Conservation (phyloP, 2,113 vertebrate species). For the Crotalus tigris region DNA sequence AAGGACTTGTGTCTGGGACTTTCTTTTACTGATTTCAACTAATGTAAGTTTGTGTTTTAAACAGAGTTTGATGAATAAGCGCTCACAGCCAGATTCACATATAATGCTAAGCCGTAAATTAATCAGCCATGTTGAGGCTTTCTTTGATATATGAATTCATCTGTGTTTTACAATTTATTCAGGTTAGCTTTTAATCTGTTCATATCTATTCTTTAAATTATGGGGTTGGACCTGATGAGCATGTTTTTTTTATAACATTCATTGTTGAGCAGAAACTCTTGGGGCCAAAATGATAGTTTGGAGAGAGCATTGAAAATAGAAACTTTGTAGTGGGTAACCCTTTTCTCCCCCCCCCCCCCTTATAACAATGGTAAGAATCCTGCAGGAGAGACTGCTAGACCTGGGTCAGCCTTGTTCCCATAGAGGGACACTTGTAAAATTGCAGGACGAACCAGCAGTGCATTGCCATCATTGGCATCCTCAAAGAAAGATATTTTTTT, state of each 20-base stretch:
- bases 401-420: no score
- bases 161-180: neutral
- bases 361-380: no score
- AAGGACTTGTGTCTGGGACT: neutral
- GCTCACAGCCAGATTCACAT: neutral
- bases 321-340: neutral
- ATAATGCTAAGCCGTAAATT: neutral
- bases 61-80: neutral
- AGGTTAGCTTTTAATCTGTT: neutral
- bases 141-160: neutral
- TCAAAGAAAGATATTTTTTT: no score
- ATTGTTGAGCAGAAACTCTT: neutral
- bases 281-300: neutral
- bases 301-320: neutral
- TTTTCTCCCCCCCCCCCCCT: neutral
- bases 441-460: neutral
- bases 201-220: neutral
- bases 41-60: neutral
- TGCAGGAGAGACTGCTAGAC: neutral
- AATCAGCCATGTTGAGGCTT: neutral
- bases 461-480: neutral
- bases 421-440: no score
- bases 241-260: neutral
- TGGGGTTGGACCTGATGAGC: neutral
- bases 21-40: neutral